Percentiles rank a stretch among this genome's conserved stretches.
phyloP scores from a whole-genome alignment of 1,140 invertebrate genomes.

The Lasaia peninsularis region DNA sequence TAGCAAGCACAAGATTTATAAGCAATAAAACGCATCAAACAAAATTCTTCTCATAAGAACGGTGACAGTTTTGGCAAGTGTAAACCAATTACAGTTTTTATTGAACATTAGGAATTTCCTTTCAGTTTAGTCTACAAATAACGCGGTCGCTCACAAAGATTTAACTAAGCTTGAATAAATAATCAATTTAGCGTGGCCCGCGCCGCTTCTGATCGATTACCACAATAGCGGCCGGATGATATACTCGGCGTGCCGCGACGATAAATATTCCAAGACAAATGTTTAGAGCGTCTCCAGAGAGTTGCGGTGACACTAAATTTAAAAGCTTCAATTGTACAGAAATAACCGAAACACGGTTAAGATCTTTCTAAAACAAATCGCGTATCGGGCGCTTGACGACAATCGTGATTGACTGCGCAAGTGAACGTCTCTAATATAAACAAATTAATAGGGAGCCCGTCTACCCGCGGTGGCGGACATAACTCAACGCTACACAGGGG shows the following conservation, averaged over 20 bases:
- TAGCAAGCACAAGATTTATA: not conserved
- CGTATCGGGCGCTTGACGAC: conserved; percentile 67
- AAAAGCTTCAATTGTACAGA: conserved; percentile 75
- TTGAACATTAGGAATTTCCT: conserved; percentile 55
- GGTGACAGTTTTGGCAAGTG: conserved; percentile 4
- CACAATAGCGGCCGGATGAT: conserved; percentile 69
- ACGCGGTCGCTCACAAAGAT: conserved; percentile 55
- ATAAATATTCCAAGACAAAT: conserved; percentile 76
- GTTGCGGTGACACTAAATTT: conserved; percentile 74
- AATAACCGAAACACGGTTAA: conserved; percentile 75
- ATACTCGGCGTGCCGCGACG: conserved; percentile 60
- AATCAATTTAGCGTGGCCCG: conserved; percentile 64
- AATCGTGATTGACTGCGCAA: conserved; percentile 74
- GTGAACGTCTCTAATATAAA: conserved; percentile 74
- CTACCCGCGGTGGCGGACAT: conserved; percentile 36
- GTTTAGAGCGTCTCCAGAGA: conserved; percentile 68
- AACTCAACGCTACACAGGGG: conserved; percentile 24
- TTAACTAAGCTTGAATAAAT: conserved; percentile 71
- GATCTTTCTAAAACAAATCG: conserved; percentile 75
- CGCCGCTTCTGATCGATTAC: conserved; percentile 69
- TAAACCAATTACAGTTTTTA: conserved; percentile 41
- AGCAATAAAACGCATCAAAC: conserved; percentile 20
- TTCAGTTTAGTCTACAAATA: conserved; percentile 66
- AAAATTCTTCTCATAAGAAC: not conserved
- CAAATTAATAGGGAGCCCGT: conserved; percentile 71